Evolutionary conservation across 1,140 invertebrate species (phyloP).

Genomic region (Agrilus planipennis): DNA sequence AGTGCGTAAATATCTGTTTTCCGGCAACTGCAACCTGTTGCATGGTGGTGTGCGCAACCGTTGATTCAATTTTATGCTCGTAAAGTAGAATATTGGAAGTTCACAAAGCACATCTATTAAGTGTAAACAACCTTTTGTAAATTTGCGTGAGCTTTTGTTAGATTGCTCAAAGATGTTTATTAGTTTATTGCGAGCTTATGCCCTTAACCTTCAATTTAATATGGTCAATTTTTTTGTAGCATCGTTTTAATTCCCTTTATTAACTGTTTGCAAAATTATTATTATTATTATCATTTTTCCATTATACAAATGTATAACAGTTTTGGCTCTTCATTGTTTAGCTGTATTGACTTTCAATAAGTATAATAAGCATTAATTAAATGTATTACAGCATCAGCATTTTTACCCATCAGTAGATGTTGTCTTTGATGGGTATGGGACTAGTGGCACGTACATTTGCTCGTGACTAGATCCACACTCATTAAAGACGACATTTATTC

Average conservation of each 20-base stretch:
- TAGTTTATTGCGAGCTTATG: slow-evolving; percentile 3
- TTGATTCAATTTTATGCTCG: too few species aligned
- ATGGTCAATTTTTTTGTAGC: background rate
- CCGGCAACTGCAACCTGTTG: slow-evolving; percentile 5
- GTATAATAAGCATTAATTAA: too few species aligned
- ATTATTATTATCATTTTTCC: background rate
- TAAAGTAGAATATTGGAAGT: too few species aligned
- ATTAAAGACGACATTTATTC: slow-evolving; percentile 41
- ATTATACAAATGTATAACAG: background rate
- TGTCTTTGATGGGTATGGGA: slow-evolving; percentile 49
- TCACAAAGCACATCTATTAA: slow-evolving; percentile 7
- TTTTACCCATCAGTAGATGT: slow-evolving; percentile 1
- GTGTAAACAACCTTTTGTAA: slow-evolving; percentile 15
- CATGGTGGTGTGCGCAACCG: too few species aligned
- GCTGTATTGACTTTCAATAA: too few species aligned
- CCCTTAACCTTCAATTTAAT: background rate
- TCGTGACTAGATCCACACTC: slow-evolving; percentile 84
- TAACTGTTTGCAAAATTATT: background rate
- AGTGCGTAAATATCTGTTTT: too few species aligned
- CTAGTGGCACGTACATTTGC: slow-evolving; percentile 49
- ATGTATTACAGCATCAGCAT: too few species aligned
- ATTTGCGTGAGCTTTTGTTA: too few species aligned
- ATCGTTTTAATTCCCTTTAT: background rate
- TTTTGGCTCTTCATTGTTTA: too few species aligned
- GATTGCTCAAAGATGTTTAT: too few species aligned